Conservation (phyloP, 2,113 vertebrate genomes). For the Macquaria ambigua region DNA sequence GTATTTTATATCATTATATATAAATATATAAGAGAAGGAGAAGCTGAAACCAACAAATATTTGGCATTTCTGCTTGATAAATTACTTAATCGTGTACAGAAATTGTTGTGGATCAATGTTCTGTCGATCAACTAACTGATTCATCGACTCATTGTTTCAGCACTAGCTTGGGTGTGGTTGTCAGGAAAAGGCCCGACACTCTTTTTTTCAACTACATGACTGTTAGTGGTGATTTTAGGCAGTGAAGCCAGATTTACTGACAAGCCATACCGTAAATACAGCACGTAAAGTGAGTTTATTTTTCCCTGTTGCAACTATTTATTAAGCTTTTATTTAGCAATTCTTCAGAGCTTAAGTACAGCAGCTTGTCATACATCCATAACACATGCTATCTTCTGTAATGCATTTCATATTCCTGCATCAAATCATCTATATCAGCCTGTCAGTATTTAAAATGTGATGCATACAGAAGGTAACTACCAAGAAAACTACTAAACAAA, state of each 20-base stretch:
- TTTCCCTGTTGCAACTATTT: not conserved
- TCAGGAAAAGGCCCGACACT: not conserved
- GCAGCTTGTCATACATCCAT: not conserved
- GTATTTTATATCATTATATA: too few relatives aligned
- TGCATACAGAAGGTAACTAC: not conserved
- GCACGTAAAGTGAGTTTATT: too few relatives aligned
- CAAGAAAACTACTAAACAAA: not conserved
- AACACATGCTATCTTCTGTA: not conserved
- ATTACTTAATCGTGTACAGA: too few relatives aligned
- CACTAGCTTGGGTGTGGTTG: not conserved
- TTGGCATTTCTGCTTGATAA: too few relatives aligned
- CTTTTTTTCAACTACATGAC: not conserved
- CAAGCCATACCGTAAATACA: not conserved
- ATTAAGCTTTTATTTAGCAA: not conserved
- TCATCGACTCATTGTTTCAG: too few relatives aligned
- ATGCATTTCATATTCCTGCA: not conserved
- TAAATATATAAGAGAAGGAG: too few relatives aligned
- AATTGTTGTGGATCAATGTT: too few relatives aligned
- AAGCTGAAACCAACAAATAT: too few relatives aligned
- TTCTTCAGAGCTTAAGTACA: too few relatives aligned
- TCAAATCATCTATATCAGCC: too few relatives aligned
- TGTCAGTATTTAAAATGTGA: not conserved
- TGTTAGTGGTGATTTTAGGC: not conserved
- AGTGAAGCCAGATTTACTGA: not conserved
- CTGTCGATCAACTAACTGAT: too few relatives aligned